These are phyloP conservation scores for Eumerus sabulonum DNA, from an alignment of 2,888 invertebrate species.

Conservation along the genomic window DNA sequence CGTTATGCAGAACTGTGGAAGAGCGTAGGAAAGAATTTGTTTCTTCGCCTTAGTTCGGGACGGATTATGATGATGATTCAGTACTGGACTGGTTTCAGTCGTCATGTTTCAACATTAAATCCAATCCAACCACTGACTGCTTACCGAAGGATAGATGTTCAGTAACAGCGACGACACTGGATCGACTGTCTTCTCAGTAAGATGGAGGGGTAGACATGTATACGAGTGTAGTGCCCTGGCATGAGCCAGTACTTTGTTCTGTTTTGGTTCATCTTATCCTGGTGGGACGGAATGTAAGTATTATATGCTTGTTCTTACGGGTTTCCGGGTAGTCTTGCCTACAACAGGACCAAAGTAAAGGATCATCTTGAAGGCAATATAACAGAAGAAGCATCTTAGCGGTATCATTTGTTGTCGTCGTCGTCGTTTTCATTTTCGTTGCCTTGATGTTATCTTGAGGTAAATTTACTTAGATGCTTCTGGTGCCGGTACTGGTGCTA, in stretches of 20 bases:
- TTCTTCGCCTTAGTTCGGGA: conserved; percentile 29
- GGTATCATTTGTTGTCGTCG: conserved; percentile 25
- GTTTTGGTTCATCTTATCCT: conserved; percentile 1
- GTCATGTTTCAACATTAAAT: conserved; percentile 64
- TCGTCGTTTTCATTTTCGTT: conserved; percentile 32
- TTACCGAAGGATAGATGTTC: conserved; percentile 36
- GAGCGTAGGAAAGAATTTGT: conserved; percentile 37
- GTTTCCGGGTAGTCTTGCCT: conserved; percentile 47
- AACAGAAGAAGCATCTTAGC: background rate
- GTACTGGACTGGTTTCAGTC: conserved; percentile 57
- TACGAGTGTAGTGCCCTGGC: conserved; percentile 8
- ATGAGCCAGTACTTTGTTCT: conserved; percentile 30
- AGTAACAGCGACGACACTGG: conserved; percentile 13
- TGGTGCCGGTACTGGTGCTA: conserved; percentile 39
- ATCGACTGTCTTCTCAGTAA: conserved; percentile 50
- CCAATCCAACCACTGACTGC: conserved; percentile 54
- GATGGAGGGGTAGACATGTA: conserved; percentile 18
- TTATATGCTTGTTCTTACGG: conserved; percentile 48
- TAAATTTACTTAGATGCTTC: conserved; percentile 67
- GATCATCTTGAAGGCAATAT: background rate
- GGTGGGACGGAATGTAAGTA: conserved; percentile 1
- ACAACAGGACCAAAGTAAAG: conserved; percentile 6
- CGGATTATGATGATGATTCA: conserved; percentile 59
- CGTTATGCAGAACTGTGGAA: too few species aligned
- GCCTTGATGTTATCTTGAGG: conserved; percentile 51